Evolutionary conservation across 2,113 vertebrate genomes (phyloP).

Genomic region (Psittacus erithacus): DNA sequence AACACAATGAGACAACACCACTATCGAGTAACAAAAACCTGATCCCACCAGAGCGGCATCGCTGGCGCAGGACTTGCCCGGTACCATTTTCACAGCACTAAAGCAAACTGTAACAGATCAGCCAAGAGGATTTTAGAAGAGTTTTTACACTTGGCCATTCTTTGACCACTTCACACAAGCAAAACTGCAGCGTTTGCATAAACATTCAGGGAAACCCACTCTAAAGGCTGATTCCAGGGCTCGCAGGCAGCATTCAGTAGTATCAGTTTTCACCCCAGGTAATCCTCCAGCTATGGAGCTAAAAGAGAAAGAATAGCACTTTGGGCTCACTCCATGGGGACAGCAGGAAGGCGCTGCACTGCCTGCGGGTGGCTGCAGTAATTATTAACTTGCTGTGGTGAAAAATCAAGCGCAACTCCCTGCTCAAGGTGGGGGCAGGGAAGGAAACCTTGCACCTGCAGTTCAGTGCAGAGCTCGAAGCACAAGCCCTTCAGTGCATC

Average conservation of each 20-base stretch:
- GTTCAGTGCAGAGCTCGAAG: background rate
- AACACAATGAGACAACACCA: background rate
- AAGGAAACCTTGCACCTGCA: background rate
- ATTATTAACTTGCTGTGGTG: conserved; percentile 75
- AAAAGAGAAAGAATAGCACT: conserved; percentile 23
- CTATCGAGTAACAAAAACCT: conserved; percentile 33
- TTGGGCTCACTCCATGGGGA: conserved; percentile 27
- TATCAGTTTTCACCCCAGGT: conserved; percentile 30
- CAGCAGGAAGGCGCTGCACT: background rate
- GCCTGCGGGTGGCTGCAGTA: conserved; percentile 46
- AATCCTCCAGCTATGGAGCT: background rate
- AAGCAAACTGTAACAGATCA: background rate
- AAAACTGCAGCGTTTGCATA: background rate
- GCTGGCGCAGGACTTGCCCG: background rate
- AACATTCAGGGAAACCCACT: background rate
- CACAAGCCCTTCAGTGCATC: background rate
- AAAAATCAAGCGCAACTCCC: conserved; percentile 41
- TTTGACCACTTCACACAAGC: background rate
- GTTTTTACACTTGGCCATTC: background rate
- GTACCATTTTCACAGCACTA: background rate
- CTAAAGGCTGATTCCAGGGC: background rate
- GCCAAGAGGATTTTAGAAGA: background rate
- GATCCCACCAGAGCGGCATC: background rate
- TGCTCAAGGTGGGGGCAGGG: background rate
- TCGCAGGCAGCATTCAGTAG: background rate